phyloP scores from a whole-genome alignment of 2,888 invertebrate genomes.

The Terebella lapidaria region DNA sequence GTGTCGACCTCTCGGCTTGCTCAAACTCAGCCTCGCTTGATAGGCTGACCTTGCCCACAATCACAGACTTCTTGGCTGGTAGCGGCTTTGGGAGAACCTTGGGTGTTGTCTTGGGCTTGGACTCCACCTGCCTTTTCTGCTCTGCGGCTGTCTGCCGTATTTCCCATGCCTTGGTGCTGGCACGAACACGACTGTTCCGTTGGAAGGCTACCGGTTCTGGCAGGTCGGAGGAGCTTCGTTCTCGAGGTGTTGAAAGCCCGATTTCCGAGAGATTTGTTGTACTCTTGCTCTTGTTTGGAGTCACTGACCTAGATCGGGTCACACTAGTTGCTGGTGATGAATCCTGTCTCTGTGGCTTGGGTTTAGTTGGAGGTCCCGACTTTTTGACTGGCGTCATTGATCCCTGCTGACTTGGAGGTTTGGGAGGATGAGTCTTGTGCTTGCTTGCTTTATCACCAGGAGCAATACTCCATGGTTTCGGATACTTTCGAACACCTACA shows the following conservation, averaged over 20 bases:
- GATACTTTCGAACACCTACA: too few relatives aligned
- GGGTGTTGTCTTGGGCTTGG: neutral
- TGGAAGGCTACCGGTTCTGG: neutral
- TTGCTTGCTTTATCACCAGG: too few relatives aligned
- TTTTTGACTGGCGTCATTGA: too few relatives aligned
- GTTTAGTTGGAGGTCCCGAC: too few relatives aligned
- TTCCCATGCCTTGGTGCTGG: neutral
- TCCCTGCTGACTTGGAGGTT: too few relatives aligned
- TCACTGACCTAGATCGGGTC: too few relatives aligned
- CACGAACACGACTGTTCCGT: neutral
- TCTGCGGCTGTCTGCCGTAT: neutral
- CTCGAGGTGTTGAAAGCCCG: neutral
- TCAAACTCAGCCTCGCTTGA: neutral
- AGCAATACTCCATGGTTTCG: too few relatives aligned
- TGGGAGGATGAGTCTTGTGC: too few relatives aligned
- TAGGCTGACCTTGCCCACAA: neutral
- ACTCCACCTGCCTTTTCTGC: neutral
- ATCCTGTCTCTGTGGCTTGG: too few relatives aligned
- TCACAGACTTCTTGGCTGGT: neutral
- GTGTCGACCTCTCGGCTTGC: neutral
- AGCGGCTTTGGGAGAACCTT: neutral
- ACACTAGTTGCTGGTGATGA: too few relatives aligned
- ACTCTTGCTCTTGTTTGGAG: neutral
- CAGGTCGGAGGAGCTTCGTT: neutral
- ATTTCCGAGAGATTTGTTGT: neutral